Evolutionary conservation across 2,113 vertebrate genomes (phyloP), one percentile per base, ranked within the genome.

Genomic region (Aspiorhynchus laticeps): DNA sequence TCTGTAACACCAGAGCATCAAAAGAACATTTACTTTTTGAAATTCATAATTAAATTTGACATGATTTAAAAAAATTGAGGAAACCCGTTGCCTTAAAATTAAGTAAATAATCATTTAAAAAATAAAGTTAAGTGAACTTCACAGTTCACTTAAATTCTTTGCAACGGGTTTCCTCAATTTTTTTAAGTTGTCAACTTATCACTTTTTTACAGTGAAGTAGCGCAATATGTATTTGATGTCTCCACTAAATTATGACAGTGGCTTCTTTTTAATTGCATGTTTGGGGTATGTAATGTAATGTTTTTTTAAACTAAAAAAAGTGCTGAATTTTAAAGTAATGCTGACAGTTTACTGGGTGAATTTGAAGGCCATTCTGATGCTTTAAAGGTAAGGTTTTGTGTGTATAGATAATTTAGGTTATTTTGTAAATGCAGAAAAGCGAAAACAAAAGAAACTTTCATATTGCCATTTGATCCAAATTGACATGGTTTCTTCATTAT

Each of bases 251-350:
- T 43, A 67, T 65, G 80, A 67, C 61, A 48, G 46, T 7, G 4
- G 38, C 17, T 43, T 81, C 14, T 65, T 63, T 81, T 81, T 63
- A 82, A 82, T 82, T 82, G 61, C 80, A 82, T 67, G 41, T 67
- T 67, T 82, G 79, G 19, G 41, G 9, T 26, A 43, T 17, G 33
- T 41, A 11, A 5, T 73, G 9, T n/a, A 0, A 4, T 2, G 5
- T 31, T 3, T 21, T 19, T 67, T 11, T 10, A 9, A n/a, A 73
- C 10, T n/a, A 41, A n/a, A n/a, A n/a, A n/a, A 63, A 14, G 17
- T 21, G 67, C 31, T 36, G 67, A 69, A 36, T 71, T 71, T 71
- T 36, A 24, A 41, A 73, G 21, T 11, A 6, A 12, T 24, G 19
- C n/a, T 38, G n/a, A 63, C 26, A 2, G 36, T 36, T 73, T 73